Evolutionary conservation across 2,113 vertebrate species (phyloP).

Genomic region (Amphiprion percula): DNA sequence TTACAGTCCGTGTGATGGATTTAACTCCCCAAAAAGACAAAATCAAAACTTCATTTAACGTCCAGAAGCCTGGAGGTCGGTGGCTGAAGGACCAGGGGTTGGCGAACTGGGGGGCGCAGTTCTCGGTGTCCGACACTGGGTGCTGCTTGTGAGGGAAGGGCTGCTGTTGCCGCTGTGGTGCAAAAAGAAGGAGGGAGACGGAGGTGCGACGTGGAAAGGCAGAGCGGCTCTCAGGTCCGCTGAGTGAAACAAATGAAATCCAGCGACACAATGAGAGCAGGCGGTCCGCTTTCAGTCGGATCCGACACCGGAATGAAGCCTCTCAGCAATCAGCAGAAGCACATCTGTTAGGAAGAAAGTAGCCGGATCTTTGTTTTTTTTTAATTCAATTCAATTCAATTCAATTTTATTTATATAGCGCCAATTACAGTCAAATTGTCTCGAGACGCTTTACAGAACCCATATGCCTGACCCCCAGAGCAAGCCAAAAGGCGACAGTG

Average conservation of each 20-base stretch:
- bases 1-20: too few species aligned
- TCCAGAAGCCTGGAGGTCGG: too few species aligned
- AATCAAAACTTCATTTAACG: too few species aligned
- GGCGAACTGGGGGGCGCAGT: conserved; percentile 6
- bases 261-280: not conserved
- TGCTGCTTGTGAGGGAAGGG: conserved; percentile 41
- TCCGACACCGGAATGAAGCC: not conserved
- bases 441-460: too few species aligned
- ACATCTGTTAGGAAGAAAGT: not conserved
- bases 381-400: too few species aligned
- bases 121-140: conserved; percentile 30
- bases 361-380: too few species aligned
- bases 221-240: not conserved
- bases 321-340: not conserved
- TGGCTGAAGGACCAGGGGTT: not conserved
- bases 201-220: conserved; percentile 76
- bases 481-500: too few species aligned
- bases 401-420: too few species aligned
- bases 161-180: not conserved
- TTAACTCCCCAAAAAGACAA: too few species aligned
- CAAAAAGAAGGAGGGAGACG: not conserved
- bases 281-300: not conserved
- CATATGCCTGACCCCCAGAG: too few species aligned
- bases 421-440: too few species aligned
- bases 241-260: not conserved